Base-by-base conservation (phyloP, 2,797 vertebrate species). In the Amphiprion clarkii region DNA sequence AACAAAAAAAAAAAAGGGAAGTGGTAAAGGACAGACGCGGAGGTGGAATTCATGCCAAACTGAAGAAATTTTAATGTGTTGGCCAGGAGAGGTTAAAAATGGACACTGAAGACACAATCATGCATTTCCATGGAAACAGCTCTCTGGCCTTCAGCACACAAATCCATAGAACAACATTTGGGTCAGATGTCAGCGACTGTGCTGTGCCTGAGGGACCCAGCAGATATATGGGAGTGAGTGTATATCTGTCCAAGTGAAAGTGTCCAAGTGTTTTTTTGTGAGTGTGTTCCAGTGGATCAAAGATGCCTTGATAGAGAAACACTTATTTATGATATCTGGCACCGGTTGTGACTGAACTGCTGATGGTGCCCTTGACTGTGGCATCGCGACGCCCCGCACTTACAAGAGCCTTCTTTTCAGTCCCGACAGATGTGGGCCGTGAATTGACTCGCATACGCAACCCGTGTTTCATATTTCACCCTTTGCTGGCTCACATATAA, bases 271-370 rank as follows among this genome's bases (percentile, higher is more conserved):
- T 65, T 81, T 85, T 56, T 33, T 16, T 74, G 82, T 89, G 81
- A 84, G 88, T 85, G 85, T 87, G 78, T 86, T 77, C 25, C 78
- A 72, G 84, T 82, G 85, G 79, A 87, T 87, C 86, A 53, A 84
- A 77, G 87, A 88, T 89, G 90, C 88, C 90, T 91, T 92, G 82
- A 88, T 79, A 82, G 78, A 86, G 76, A 83, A 85, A 76, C 77
- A 57, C 59, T 73, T 87, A 91, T 92, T 89, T 90, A 89, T 90
- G 81, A 84, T 80, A 81, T 71, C 71, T 52, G 86, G 81, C 79
- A 75, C 79, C 76, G 36, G 7, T 58, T 76, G 80, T 76, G 64
- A 77, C 74, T 54, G 82, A 73, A 82, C 80, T 81, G 74, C 74
- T 83, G 54, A 61, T 27, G 76, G 78, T 78, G 82, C 74, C 77